Percentiles rank a stretch among this genome's conserved stretches.
phyloP scores from a whole-genome alignment of 2,797 vertebrate species.

The Cirrhinus mrigala region DNA sequence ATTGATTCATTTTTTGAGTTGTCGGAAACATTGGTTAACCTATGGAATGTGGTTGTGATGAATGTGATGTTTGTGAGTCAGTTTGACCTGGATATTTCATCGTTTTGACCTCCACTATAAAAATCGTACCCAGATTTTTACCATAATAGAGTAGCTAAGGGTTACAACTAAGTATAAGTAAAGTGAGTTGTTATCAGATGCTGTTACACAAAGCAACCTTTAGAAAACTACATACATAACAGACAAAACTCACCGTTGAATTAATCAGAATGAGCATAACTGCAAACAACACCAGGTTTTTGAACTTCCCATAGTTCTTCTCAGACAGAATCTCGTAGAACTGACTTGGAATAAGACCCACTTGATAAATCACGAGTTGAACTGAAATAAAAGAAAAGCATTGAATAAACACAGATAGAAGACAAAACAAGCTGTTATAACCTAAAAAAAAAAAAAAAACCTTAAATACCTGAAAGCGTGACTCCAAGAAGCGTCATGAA shows the following conservation, averaged over 20 bases:
- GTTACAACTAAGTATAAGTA: background rate
- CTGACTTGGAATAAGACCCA: conserved; percentile 93
- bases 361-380: conserved; percentile 95
- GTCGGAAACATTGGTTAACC: background rate
- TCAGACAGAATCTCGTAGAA: conserved; percentile 90
- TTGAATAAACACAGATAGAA: background rate
- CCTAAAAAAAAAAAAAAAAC: no score
- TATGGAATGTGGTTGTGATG: background rate
- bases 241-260: conserved; percentile 83
- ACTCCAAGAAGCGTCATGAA: conserved; percentile 88
- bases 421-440: background rate
- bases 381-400: conserved; percentile 72
- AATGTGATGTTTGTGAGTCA: background rate
- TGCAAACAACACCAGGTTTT: conserved; percentile 78
- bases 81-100: background rate
- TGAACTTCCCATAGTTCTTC: conserved; percentile 86
- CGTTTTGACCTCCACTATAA: background rate
- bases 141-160: background rate
- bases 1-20: background rate
- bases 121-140: background rate
- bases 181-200: background rate
- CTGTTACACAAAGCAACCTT: background rate
- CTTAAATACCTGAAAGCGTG: conserved; percentile 83
- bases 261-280: conserved; percentile 87
- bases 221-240: background rate